Percentiles rank a stretch among this genome's conserved stretches.
phyloP scores from a whole-genome alignment of 2,113 vertebrate genomes.

The Propithecus coquereli region DNA sequence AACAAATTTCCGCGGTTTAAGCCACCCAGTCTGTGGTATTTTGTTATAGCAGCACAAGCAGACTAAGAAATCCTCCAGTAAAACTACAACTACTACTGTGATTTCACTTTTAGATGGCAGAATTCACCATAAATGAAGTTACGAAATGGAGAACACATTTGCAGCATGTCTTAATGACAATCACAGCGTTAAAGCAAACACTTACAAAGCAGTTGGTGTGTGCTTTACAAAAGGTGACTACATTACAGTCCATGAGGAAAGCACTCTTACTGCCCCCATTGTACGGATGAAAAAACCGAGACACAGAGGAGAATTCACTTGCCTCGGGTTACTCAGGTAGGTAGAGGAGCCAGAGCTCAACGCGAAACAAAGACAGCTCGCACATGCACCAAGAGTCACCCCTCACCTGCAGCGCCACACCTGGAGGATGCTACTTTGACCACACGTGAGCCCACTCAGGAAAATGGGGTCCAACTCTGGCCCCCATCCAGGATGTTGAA shows the following conservation, averaged over 20 bases:
- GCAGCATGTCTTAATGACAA: fast-evolving
- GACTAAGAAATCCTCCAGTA: neutral
- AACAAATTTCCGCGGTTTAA: neutral
- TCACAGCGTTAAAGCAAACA: too few species aligned
- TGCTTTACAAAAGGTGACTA: neutral
- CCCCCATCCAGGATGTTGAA: too few species aligned
- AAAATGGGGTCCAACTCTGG: too few species aligned
- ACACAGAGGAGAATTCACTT: neutral
- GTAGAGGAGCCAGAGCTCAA: neutral
- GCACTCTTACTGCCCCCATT: fast-evolving
- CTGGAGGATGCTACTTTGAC: neutral
- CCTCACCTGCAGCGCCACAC: neutral
- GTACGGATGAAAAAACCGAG: neutral
- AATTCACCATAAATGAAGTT: neutral
- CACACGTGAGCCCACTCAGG: neutral
- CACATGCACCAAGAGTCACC: neutral
- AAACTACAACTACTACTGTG: fast-evolving
- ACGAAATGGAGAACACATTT: neutral
- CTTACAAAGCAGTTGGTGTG: fast-evolving
- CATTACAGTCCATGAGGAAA: fast-evolving
- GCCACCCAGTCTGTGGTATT: neutral
- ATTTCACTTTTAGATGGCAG: neutral
- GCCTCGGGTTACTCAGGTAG: fast-evolving
- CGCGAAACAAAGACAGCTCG: neutral
- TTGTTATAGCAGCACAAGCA: neutral